Conservation (phyloP, 2,888 invertebrate genomes). For the Pachymerium ferrugineum region DNA sequence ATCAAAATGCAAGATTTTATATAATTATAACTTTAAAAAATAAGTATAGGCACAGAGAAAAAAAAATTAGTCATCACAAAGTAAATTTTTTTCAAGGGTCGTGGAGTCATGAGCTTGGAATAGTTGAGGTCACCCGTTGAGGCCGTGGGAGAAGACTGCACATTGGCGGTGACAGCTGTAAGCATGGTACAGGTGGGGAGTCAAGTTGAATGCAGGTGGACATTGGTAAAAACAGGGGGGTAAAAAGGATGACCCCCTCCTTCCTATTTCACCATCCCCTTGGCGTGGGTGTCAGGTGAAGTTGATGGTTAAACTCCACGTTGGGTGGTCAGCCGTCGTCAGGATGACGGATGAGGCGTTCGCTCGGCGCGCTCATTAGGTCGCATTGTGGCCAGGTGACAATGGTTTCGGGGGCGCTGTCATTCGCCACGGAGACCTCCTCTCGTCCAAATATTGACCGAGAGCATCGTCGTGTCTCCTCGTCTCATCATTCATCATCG, state of each 20-base stretch:
- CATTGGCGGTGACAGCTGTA: not conserved
- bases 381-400: constrained; percentile 16
- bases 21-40: too few species aligned
- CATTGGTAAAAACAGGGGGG: not conserved
- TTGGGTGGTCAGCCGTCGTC: constrained; percentile 7
- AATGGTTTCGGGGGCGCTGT: constrained; percentile 16
- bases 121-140: not conserved
- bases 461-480: constrained; percentile 3
- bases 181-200: not conserved
- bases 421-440: constrained; percentile 16
- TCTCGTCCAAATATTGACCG: constrained; percentile 17
- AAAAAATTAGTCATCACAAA: too few species aligned
- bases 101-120: too few species aligned
- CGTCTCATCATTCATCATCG: constrained; percentile 12
- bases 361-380: not conserved
- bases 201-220: not conserved
- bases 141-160: not conserved
- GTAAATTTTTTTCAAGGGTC: too few species aligned
- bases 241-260: not conserved
- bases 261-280: not conserved
- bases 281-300: not conserved
- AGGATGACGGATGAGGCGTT: not conserved
- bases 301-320: not conserved
- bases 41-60: too few species aligned
- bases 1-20: too few species aligned